phyloP scores from a whole-genome alignment of 2,113 vertebrate genomes.

The Notothenia coriiceps region DNA sequence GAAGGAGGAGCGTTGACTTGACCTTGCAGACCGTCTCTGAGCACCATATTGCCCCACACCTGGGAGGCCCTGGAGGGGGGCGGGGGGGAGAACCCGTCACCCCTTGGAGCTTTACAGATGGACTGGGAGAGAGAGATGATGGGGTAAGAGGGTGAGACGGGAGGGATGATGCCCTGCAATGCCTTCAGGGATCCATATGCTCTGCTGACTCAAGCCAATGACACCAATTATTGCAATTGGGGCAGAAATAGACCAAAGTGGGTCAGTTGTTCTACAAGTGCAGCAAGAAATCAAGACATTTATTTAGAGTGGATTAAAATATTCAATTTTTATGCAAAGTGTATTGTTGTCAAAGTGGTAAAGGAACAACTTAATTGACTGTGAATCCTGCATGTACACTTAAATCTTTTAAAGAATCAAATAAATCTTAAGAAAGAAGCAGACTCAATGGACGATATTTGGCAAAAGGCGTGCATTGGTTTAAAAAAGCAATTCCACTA shows the following conservation, averaged over 20 bases:
- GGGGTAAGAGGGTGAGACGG: neutral
- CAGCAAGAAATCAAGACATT: neutral
- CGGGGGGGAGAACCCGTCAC: conserved; percentile 20
- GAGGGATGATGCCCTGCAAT: conserved; percentile 8
- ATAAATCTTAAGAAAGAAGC: neutral
- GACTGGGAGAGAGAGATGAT: conserved; percentile 15
- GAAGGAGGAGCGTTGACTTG: neutral
- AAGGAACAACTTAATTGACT: neutral
- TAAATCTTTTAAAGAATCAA: neutral
- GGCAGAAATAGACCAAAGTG: conserved; percentile 23
- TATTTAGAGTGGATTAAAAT: neutral
- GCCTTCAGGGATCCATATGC: conserved; percentile 75
- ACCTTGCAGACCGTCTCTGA: conserved; percentile 36
- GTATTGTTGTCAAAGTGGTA: too few relatives aligned
- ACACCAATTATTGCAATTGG: conserved; percentile 42
- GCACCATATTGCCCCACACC: conserved; percentile 74
- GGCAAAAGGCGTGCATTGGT: neutral
- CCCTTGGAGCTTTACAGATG: conserved; percentile 66
- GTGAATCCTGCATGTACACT: too few relatives aligned
- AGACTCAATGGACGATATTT: neutral
- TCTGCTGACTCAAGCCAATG: conserved; percentile 54
- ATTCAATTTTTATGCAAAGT: neutral
- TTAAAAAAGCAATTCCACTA: neutral
- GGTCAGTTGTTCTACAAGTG: conserved; percentile 7
- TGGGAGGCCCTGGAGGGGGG: conserved; percentile 43